A percentile compares a stretch with the other conserved stretches of the same genome.
Conservation (phyloP, 30 jellyfish, hydroid and myxozoan genomes). For the Sanderia malayensis region DNA sequence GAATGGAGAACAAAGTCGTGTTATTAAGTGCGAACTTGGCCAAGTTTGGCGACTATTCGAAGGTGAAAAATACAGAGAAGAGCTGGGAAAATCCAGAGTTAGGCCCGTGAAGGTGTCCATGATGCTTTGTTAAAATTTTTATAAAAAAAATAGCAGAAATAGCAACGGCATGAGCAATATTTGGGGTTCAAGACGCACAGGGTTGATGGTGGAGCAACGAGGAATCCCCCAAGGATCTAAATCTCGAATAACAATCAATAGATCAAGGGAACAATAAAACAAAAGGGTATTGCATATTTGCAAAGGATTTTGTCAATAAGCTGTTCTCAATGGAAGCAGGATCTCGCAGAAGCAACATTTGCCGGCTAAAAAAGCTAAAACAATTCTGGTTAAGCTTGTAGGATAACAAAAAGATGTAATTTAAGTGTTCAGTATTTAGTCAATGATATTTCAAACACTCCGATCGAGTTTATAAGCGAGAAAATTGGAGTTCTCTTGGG, state of each 20-base stretch:
- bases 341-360: constrained; percentile 45
- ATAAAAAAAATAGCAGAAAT: no score
- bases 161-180: no score
- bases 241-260: constrained; percentile 41
- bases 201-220: background rate
- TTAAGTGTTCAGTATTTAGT: constrained; percentile 9
- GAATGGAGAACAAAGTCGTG: constrained; percentile 28
- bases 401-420: constrained; percentile 7
- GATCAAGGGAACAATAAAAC: constrained; percentile 45
- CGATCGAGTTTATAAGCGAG: background rate
- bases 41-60: constrained; percentile 55
- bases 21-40: constrained; percentile 37
- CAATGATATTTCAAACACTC: constrained; percentile 6
- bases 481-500: background rate
- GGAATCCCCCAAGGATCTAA: constrained; percentile 64
- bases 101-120: background rate
- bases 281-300: constrained; percentile 54
- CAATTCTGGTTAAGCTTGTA: constrained; percentile 12
- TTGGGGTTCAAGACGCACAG: no score
- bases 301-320: constrained; percentile 44
- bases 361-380: constrained; percentile 59
- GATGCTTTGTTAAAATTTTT: constrained; percentile 4
- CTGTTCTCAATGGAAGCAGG: constrained; percentile 43
- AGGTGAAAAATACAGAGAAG: constrained; percentile 4
- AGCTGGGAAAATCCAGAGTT: background rate